Base-by-base conservation (phyloP, 2,113 vertebrate genomes). In the Athene noctua region DNA sequence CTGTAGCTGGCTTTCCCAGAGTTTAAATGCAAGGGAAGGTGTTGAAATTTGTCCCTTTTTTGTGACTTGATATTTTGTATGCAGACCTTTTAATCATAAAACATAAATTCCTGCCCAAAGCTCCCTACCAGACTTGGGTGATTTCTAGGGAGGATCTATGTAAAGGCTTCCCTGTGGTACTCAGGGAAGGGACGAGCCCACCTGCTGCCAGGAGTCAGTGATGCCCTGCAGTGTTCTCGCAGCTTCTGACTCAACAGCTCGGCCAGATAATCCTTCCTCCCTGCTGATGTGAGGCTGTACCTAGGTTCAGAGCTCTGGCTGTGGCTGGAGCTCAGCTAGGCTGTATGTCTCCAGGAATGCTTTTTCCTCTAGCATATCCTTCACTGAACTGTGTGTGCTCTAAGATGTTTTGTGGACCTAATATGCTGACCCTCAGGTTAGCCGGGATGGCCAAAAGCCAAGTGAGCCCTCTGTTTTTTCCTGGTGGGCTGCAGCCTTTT, bases 171-270 rank as follows among this genome's bases (percentile, higher is more conserved):
- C 62, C 32, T 34, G 7, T 10, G n/a, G 70, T 30, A n/a, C 1
- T 0, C 1, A 22, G 49, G 52, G 54, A 46, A 51, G 15, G 71
- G 49, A 63, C 0, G 3, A 68, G 30, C 30, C 49, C 63, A 55
- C 52, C 57, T 5, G 1, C 63, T 66, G 82, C 40, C 42, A 71
- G 90, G 13, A 88, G 54, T 26, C 63, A 67, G 72, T 1, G 0
- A 5, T 74, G 66, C 47, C 80, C 80, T 67, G 83, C 75, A n/a
- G 83, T 19, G 67, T 11, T 78, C 80, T 78, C 1, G 0, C 82
- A 86, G 67, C 54, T 88, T n/a, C 75, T 94, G 80, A 44, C 74
- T 86, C 61, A 22, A 52, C 59, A 44, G 68, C 57, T 59, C 65
- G 23, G 65, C 42, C 68, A 55, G 61, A 34, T 21, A 57, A 90